Evolutionary conservation across 2,113 vertebrate genomes (phyloP).

Genomic region (Crotalus helleri): DNA sequence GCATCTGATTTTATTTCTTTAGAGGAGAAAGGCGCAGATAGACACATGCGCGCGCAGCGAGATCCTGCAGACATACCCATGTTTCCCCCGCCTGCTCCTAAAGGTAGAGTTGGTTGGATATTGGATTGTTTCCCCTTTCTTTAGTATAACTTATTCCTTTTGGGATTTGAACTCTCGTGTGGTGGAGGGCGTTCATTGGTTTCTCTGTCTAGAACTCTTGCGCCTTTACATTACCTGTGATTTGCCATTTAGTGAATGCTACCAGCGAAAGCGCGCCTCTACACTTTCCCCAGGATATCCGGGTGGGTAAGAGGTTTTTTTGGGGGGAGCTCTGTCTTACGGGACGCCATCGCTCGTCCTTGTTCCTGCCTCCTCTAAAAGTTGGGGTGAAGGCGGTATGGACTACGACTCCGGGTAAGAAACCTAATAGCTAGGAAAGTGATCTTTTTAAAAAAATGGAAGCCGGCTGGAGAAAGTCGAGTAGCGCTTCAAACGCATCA

Average conservation of each 20-base stretch:
- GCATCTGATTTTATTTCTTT: not conserved
- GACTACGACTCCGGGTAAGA: no score
- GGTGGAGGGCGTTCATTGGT: conserved; percentile 8
- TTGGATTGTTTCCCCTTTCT: not conserved
- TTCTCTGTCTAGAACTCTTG: conserved; percentile 26
- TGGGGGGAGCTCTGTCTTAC: not conserved
- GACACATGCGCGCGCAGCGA: not conserved
- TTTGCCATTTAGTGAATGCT: conserved; percentile 52
- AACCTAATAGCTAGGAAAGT: not conserved
- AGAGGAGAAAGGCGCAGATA: not conserved
- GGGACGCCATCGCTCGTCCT: not conserved
- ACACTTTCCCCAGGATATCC: not conserved
- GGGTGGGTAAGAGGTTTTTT: not conserved
- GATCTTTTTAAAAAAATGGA: no score
- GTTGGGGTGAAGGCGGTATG: not conserved
- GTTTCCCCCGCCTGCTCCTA: not conserved
- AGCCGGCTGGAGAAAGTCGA: not conserved
- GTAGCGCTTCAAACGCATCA: not conserved
- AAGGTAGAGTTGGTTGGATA: not conserved
- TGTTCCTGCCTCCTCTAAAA: not conserved
- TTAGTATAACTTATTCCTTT: not conserved
- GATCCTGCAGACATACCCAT: not conserved
- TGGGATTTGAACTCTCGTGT: not conserved
- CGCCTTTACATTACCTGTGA: conserved; percentile 24
- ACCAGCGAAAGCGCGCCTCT: not conserved